Percentiles rank a stretch among this genome's conserved stretches.
Evolutionary conservation across 2,797 vertebrate genomes (phyloP).

Genomic region (Gymnothorax reevesii): DNA sequence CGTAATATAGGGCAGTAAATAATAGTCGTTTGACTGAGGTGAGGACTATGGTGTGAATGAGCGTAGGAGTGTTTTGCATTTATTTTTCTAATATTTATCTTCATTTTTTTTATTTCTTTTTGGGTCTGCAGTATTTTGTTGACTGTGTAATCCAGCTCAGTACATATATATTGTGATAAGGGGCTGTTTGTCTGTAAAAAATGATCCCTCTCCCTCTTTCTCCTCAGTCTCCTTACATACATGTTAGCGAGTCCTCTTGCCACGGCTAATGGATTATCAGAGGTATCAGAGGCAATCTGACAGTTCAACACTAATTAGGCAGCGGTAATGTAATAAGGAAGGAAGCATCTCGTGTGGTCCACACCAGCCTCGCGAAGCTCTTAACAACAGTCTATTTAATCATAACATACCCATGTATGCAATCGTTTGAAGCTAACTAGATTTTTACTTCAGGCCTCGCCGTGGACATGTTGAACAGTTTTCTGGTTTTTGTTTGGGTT

Average conservation of each 20-base stretch:
- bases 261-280: constrained; percentile 78
- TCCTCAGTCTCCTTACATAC: constrained; percentile 31
- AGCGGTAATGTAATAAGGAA: constrained; percentile 68
- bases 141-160: too few relatives aligned
- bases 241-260: constrained; percentile 65
- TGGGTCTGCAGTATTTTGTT: too few relatives aligned
- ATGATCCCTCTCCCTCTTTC: too few relatives aligned
- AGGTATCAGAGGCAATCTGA: constrained; percentile 76
- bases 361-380: constrained; percentile 67
- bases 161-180: too few relatives aligned
- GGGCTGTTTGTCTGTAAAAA: too few relatives aligned
- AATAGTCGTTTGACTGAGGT: not conserved
- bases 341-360: constrained; percentile 70
- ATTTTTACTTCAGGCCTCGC: not conserved
- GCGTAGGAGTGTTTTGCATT: not conserved
- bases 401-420: constrained; percentile 34
- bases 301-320: constrained; percentile 79
- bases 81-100: not conserved
- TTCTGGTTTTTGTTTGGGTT: not conserved
- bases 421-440: not conserved
- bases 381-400: constrained; percentile 63
- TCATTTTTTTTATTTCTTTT: not conserved
- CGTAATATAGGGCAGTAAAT: not conserved
- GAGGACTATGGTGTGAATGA: not conserved
- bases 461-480: not conserved